phyloP scores from a whole-genome alignment of 2,888 invertebrate genomes.

The Stenurella melanura region DNA sequence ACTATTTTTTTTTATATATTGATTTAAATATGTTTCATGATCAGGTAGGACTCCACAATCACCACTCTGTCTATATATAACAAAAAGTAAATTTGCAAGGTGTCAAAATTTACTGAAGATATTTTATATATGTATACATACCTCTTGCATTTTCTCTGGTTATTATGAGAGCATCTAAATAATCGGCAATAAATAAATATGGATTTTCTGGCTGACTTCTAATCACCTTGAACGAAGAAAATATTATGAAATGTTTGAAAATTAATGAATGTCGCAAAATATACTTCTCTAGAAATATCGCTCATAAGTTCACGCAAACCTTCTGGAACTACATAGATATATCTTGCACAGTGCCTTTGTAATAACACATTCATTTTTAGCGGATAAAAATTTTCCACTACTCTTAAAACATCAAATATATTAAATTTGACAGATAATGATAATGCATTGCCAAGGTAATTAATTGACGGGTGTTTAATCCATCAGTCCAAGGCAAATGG shows the following conservation, averaged over 20 bases:
- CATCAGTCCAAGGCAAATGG: too few species aligned
- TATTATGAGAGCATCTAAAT: constrained; percentile 79
- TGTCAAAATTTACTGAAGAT: neutral
- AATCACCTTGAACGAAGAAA: constrained; percentile 76
- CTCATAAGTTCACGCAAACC: constrained; percentile 82
- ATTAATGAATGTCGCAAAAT: constrained; percentile 17
- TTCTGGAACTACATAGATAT: constrained; percentile 77
- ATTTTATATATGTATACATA: constrained; percentile 44
- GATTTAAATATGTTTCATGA: too few species aligned
- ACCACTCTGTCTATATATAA: too few species aligned
- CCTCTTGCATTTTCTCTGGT: constrained; percentile 78
- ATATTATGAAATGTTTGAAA: neutral
- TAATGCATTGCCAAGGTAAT: too few species aligned
- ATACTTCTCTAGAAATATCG: constrained; percentile 84
- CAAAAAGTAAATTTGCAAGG: too few species aligned
- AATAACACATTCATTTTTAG: constrained; percentile 67
- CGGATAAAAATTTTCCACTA: neutral
- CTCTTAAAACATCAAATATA: too few species aligned
- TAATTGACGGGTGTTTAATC: too few species aligned
- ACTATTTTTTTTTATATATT: too few species aligned
- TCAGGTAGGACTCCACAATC: too few species aligned
- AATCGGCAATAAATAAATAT: constrained; percentile 81
- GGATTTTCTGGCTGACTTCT: constrained; percentile 80
- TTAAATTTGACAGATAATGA: too few species aligned
- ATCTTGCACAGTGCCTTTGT: constrained; percentile 73